These are phyloP conservation scores for Drosophila virilis DNA, from an alignment of 1,140 invertebrate genomes.

Conservation along the genomic window DNA sequence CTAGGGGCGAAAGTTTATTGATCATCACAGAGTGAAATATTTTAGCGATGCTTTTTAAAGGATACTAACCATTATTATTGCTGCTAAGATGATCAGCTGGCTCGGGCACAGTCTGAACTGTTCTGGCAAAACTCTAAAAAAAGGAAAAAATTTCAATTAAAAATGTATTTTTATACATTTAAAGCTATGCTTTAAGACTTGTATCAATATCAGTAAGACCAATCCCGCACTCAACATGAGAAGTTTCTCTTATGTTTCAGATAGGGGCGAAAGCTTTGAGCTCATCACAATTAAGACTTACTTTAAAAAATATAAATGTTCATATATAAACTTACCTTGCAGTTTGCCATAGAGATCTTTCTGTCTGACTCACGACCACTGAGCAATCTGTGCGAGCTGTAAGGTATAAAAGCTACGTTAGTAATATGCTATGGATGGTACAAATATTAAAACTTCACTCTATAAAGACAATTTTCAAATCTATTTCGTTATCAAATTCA, in stretches of 20 bases:
- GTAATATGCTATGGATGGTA: neutral
- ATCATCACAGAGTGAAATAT: conserved; percentile 23
- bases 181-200: neutral
- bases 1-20: conserved; percentile 47
- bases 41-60: neutral
- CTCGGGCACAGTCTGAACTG: too few species aligned
- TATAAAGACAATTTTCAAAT: conserved; percentile 13
- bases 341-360: neutral
- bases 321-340: neutral
- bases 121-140: neutral
- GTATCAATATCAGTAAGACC: conserved; percentile 36
- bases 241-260: conserved; percentile 53
- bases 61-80: neutral
- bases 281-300: conserved; percentile 31
- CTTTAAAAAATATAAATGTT: neutral
- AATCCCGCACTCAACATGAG: conserved; percentile 50
- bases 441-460: neutral
- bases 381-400: neutral
- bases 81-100: too few species aligned
- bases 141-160: neutral
- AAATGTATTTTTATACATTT: neutral
- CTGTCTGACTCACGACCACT: neutral
- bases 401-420: neutral
- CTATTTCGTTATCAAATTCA: conserved; percentile 23
- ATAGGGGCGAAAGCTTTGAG: conserved; percentile 58